Base-by-base conservation (phyloP, 92 coral and sea anemone species). In the Hydrozoanthus gracilis region DNA sequence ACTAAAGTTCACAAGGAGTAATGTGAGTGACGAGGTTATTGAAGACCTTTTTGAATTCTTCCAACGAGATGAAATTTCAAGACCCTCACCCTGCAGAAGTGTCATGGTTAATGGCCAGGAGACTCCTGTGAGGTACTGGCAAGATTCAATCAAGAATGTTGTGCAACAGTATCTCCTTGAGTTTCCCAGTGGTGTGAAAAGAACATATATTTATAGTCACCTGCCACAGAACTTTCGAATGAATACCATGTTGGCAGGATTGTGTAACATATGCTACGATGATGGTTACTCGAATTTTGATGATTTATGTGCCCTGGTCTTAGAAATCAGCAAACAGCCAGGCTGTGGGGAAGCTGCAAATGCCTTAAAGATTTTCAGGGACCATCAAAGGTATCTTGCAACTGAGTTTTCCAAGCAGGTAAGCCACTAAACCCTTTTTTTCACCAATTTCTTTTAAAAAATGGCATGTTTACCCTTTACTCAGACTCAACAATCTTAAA, bases 331-430 rank as follows among this genome's bases (percentile, higher is more conserved):
- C 56, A n/a, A 46, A 46, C 56, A 73, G 77, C 77, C 77, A 46
- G 55, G 77, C 39, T 73, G 77, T 47, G 55, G n/a, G 39, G 77
- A 73, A 13, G 39, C 77, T 45, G 54, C 56, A 13, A 73, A 54
- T 73, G 55, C 56, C 39, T 8, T 73, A 73, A 73, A 73, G 56
- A 35, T 73, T 15, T 73, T 73, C 77, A 47, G 77, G 14, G 56
- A 47, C 58, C 77, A 73, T 56, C 77, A 73, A 71, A 73, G 77
- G 55, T 73, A 73, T 73, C 56, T 73, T 73, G 77, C 77, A 73
- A 73, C 56, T 73, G 77, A 73, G 48, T 73, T 73, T 48, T 54
- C 77, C 56, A 73, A 73, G 58, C 77, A 73, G 77, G 77, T 73
- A 73, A 73, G 44, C 18, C 56, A 73, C 46, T 73, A 27, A 27